Base-by-base conservation (phyloP, 1,140 invertebrate species). In the Conus ventricosus region DNA sequence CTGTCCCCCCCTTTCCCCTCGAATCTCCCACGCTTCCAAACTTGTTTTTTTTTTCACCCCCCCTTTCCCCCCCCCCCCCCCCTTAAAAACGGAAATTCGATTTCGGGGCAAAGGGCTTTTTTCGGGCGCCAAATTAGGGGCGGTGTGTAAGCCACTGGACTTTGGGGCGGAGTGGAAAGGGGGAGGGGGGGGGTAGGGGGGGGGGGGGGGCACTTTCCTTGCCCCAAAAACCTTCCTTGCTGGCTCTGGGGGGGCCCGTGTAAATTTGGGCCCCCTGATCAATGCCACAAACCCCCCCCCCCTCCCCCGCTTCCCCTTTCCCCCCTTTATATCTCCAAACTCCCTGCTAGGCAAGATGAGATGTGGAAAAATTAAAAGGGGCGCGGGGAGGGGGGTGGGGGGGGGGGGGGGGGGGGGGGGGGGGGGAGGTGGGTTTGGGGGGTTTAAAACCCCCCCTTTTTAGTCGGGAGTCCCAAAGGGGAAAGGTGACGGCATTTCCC, bases 101-200 rank as follows among this genome's bases (percentile, higher is more conserved):
- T 87, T 57, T 78, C 75, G 39, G 27, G 51, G 54, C 85, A 87
- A 78, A 87, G 80, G 80, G 85, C 63, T 80, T 87, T 87, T 53
- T 87, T 87, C 71, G 76, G 17, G 63, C 71, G 84, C 63, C 84
- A 85, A 85, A 85, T 85, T 85, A 85, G 23, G 23, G 25, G 13
- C 13, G 83, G 17, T 13, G 84, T 85, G 84, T 63, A 85, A 85
- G 51, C 84, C 84, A 85, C 84, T 85, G 84, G 63, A 57, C 84
- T 67, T 85, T 75, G 54, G 2, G 11, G 63, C 11, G 39, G n/a
- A n/a, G 84, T 75, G 25, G n/a, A 63, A 85, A 85, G n/a, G 39
- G 39, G 39, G 39, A 39, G 53, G 84, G 20, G 20, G 2, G 51
- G n/a, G 84, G 23, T 15, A 51, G 10, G 39, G 27, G 57, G 57